phyloP scores from a whole-genome alignment of 2,888 invertebrate species.

The Hydropsyche betteni region DNA sequence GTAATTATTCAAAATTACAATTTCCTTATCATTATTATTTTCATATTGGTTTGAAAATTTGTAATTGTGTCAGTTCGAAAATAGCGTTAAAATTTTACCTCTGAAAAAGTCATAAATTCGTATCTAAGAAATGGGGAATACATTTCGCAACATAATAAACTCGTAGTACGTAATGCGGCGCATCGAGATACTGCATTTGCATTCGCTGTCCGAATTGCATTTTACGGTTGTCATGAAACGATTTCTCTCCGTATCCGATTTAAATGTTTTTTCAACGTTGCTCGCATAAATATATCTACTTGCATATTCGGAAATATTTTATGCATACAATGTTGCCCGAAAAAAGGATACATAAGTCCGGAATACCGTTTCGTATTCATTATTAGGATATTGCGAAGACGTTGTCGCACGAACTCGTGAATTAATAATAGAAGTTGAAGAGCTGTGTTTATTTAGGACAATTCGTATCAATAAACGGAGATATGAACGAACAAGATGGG shows the following conservation, averaged over 20 bases:
- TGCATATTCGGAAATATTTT: not conserved
- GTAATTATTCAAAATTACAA: too few species aligned
- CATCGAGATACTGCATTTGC: constrained; percentile 28
- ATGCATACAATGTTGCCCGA: not conserved
- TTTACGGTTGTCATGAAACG: constrained; percentile 33
- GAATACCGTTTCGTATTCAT: not conserved
- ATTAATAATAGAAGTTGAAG: constrained; percentile 1
- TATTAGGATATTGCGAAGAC: not conserved
- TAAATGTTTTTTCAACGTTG: too few species aligned
- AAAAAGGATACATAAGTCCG: not conserved
- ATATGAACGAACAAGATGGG: constrained; percentile 7
- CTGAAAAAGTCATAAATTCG: too few species aligned
- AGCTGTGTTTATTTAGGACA: constrained; percentile 22
- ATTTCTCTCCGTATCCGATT: constrained; percentile 11
- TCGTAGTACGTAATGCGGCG: not conserved
- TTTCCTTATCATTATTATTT: too few species aligned
- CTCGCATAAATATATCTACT: not conserved
- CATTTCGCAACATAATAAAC: constrained; percentile 3
- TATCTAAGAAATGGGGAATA: too few species aligned
- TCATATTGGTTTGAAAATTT: too few species aligned
- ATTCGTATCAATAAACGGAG: constrained; percentile 9
- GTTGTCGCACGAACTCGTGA: not conserved
- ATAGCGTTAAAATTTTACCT: too few species aligned
- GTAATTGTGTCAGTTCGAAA: too few species aligned
- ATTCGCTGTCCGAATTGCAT: constrained; percentile 33